Evolutionary conservation across 2,113 vertebrate species (phyloP).

Genomic region (Oreotragus oreotragus): DNA sequence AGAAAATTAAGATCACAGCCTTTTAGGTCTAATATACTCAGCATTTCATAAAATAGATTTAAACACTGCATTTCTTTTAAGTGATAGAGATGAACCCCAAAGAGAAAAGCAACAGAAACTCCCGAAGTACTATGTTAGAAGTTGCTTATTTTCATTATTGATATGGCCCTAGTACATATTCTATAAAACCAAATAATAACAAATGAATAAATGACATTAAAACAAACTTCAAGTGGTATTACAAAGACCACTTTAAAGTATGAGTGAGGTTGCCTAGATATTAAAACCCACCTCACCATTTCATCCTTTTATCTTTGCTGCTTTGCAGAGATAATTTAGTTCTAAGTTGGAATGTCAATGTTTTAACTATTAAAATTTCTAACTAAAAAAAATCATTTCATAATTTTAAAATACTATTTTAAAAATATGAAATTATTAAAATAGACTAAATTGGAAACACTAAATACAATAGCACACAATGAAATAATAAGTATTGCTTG

Average conservation of each 20-base stretch:
- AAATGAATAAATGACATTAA: not conserved
- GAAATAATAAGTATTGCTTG: not conserved
- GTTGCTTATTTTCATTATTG: not conserved
- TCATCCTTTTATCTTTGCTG: not conserved
- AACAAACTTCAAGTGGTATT: not conserved
- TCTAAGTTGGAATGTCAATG: not conserved
- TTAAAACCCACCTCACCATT: not conserved
- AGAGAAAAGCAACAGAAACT: not conserved
- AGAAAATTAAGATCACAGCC: not conserved
- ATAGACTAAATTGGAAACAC: not conserved
- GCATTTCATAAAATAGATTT: not conserved
- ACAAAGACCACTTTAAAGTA: not conserved
- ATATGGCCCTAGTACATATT: not conserved
- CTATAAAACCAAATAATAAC: not conserved
- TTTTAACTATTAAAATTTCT: slow-evolving; percentile 27
- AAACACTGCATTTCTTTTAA: not conserved
- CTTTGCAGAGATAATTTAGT: not conserved
- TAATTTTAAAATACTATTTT: not conserved
- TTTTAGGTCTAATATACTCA: not conserved
- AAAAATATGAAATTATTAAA: not conserved
- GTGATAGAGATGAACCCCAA: not conserved
- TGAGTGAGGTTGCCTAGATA: not conserved
- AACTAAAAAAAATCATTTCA: not conserved
- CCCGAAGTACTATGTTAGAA: not conserved
- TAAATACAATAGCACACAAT: not conserved